These are phyloP conservation scores for Salmo trutta DNA, from an alignment of 2,797 vertebrate species.

Conservation along the genomic window DNA sequence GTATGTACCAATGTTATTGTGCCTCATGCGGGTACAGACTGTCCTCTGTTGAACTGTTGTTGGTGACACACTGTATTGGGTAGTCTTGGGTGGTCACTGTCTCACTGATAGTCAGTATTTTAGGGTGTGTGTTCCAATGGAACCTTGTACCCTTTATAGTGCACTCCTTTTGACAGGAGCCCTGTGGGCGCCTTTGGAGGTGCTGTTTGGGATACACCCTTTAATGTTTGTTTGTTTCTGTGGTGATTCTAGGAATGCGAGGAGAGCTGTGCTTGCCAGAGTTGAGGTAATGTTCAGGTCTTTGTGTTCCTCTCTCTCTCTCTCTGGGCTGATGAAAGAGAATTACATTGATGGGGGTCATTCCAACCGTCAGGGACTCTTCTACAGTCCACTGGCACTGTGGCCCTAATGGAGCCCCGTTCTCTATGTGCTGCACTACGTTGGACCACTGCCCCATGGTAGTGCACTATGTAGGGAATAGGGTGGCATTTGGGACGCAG, in stretches of 20 bases:
- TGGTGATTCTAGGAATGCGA: slow-evolving; percentile 73
- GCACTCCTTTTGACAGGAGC: no score
- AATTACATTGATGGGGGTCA: slow-evolving; percentile 8
- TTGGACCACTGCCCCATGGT: not conserved
- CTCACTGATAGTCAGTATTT: no score
- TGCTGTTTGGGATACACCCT: no score
- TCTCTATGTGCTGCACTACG: not conserved
- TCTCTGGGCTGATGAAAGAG: slow-evolving; percentile 15
- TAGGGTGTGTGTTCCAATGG: no score
- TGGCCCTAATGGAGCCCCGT: not conserved
- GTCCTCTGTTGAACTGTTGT: no score
- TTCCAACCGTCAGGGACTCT: slow-evolving; percentile 57
- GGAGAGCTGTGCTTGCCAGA: slow-evolving; percentile 67
- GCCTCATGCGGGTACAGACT: not conserved
- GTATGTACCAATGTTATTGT: slow-evolving; percentile 39
- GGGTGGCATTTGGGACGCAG: not conserved
- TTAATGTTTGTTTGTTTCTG: slow-evolving; percentile 20
- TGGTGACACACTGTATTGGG: no score
- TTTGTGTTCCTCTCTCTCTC: not conserved
- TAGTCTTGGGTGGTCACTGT: no score
- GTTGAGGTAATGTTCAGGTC: slow-evolving; percentile 75
- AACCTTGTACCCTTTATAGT: no score
- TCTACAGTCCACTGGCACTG: slow-evolving; percentile 67
- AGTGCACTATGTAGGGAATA: not conserved
- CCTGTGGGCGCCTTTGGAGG: no score